Conservation (phyloP, 2,888 invertebrate genomes). For the Netelia virgata region DNA sequence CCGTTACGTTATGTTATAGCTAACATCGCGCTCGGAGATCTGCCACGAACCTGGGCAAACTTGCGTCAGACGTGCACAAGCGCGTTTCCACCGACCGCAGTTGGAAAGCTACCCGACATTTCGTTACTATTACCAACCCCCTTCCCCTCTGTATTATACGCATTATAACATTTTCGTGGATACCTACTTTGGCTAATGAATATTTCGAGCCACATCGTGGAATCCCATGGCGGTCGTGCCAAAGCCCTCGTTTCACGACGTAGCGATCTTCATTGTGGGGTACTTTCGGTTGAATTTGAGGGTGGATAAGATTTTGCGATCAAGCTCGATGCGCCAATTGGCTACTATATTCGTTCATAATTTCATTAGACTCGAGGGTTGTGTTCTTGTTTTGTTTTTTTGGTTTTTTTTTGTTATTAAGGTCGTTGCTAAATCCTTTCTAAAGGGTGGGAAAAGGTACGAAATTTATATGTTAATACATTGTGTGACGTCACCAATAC, state of each 20-base stretch:
- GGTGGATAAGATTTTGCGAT: not conserved
- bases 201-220: constrained; percentile 23
- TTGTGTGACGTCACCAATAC: too few relatives aligned
- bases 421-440: too few relatives aligned
- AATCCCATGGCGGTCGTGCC: constrained; percentile 1
- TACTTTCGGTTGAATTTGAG: constrained; percentile 4
- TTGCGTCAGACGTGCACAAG: constrained; percentile 29
- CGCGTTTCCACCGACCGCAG: constrained; percentile 43
- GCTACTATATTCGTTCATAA: too few relatives aligned
- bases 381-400: too few relatives aligned
- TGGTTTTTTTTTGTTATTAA: too few relatives aligned
- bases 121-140: constrained; percentile 1
- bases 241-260: constrained; percentile 1
- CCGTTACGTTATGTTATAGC: constrained; percentile 2
- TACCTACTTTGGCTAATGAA: constrained; percentile 52
- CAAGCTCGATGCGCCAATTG: not conserved
- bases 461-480: too few relatives aligned
- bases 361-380: too few relatives aligned
- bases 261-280: not conserved
- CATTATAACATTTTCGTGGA: constrained; percentile 32
- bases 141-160: not conserved
- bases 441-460: too few relatives aligned
- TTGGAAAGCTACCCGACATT: constrained; percentile 27
- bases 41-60: constrained; percentile 16
- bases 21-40: constrained; percentile 40